phyloP scores from a whole-genome alignment of 2,888 invertebrate genomes.

The Pachliopta kotzebuea region DNA sequence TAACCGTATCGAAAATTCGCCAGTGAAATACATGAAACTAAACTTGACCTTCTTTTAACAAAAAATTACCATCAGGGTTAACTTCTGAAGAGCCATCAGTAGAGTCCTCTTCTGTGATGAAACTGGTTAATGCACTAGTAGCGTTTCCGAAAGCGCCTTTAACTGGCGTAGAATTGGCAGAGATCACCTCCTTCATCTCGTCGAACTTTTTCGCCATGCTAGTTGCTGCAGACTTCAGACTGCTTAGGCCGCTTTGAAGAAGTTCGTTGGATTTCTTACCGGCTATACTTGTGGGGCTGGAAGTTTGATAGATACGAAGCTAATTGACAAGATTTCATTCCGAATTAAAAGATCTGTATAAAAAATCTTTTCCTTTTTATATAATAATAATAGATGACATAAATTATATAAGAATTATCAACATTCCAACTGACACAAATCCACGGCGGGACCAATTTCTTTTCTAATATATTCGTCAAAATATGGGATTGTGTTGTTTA shows the following conservation, averaged over 20 bases:
- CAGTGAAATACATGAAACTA: too few species aligned
- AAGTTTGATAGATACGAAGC: conserved; percentile 36
- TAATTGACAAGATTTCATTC: neutral
- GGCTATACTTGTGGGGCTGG: conserved; percentile 89
- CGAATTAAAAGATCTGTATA: too few species aligned
- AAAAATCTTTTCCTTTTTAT: too few species aligned
- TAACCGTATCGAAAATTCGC: too few species aligned
- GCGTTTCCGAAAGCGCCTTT: conserved; percentile 81
- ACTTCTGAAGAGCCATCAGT: conserved; percentile 71
- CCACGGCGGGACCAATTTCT: too few species aligned
- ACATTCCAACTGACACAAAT: too few species aligned
- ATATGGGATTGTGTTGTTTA: too few species aligned
- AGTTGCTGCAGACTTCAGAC: conserved; percentile 91
- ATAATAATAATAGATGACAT: too few species aligned
- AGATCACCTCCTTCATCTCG: conserved; percentile 94
- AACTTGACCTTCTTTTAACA: too few species aligned
- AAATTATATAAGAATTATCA: too few species aligned
- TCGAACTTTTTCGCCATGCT: conserved; percentile 93
- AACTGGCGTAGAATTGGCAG: conserved; percentile 92
- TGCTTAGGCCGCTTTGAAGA: conserved; percentile 91
- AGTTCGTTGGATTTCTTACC: conserved; percentile 94
- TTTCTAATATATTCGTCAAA: too few species aligned
- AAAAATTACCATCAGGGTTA: conserved; percentile 68
- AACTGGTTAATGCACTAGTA: conserved; percentile 62
- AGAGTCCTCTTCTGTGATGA: conserved; percentile 65